Percentiles rank a stretch among this genome's conserved stretches.
Conservation (phyloP, 2,797 vertebrate species). For the Perodicticus potto region DNA sequence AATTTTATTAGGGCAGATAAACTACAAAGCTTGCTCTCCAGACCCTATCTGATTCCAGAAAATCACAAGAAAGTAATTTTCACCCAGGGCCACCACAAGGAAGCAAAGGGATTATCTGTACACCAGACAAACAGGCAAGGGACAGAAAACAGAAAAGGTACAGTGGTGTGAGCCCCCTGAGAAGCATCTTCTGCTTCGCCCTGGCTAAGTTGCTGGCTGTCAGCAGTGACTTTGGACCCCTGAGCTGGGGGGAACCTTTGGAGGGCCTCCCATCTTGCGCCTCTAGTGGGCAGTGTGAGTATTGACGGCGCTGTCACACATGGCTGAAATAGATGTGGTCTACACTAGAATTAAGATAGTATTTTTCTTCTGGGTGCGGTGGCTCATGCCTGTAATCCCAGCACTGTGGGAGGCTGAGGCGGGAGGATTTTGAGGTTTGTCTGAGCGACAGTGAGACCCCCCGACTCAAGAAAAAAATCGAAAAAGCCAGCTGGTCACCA, state of each 20-base stretch:
- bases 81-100: background rate
- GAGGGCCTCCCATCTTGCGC: background rate
- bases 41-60: constrained; percentile 17
- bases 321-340: constrained; percentile 19
- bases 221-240: background rate
- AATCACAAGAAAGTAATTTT: constrained; percentile 21
- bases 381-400: no score
- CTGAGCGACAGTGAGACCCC: no score
- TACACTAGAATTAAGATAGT: background rate
- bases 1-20: constrained; percentile 48
- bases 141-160: background rate
- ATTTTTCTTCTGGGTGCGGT: no score
- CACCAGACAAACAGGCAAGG: background rate
- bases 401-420: no score
- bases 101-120: constrained; percentile 25
- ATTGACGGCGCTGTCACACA: background rate
- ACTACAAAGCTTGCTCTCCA: constrained; percentile 18
- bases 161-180: fast-evolving
- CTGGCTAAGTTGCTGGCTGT: background rate
- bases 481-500: no score
- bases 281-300: fast-evolving
- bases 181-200: background rate
- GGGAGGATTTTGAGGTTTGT: no score
- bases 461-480: no score
- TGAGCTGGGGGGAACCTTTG: background rate